These are phyloP conservation scores for Murina feae DNA, from an alignment of 2,113 vertebrate genomes.

Conservation along the genomic window DNA sequence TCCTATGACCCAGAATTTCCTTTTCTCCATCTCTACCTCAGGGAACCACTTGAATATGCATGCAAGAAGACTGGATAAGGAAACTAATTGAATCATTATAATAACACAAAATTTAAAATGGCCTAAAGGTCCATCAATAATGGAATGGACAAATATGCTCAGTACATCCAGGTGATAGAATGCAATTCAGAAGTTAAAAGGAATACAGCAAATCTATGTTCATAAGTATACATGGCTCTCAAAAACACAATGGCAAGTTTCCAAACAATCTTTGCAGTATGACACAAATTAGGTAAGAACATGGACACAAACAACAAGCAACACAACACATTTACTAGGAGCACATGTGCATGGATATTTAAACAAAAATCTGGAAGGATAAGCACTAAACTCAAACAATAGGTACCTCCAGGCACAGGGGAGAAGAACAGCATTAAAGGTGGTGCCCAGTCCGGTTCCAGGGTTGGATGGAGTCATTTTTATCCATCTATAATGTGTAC, in stretches of 20 bases:
- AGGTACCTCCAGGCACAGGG: neutral
- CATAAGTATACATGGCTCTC: neutral
- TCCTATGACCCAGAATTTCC: neutral
- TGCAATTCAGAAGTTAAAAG: slow-evolving; percentile 15
- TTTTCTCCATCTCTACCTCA: neutral
- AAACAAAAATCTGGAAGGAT: neutral
- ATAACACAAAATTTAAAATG: slow-evolving; percentile 42
- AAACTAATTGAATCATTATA: slow-evolving; percentile 37
- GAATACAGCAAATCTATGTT: neutral
- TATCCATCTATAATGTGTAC: neutral
- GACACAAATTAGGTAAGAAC: neutral
- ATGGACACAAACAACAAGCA: neutral
- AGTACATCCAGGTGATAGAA: neutral
- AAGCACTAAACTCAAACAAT: neutral
- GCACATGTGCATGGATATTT: neutral
- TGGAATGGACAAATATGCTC: slow-evolving; percentile 3
- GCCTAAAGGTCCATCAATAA: slow-evolving; percentile 20
- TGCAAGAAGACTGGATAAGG: neutral
- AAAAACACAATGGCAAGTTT: slow-evolving; percentile 8
- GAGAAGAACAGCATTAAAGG: neutral
- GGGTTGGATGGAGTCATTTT: neutral
- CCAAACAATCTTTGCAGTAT: neutral
- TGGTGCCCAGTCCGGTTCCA: neutral
- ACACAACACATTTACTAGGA: neutral
- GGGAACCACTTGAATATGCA: neutral